Conservation (phyloP, 2,888 invertebrate genomes). For the Lepidocyrtinus sp. region DNA sequence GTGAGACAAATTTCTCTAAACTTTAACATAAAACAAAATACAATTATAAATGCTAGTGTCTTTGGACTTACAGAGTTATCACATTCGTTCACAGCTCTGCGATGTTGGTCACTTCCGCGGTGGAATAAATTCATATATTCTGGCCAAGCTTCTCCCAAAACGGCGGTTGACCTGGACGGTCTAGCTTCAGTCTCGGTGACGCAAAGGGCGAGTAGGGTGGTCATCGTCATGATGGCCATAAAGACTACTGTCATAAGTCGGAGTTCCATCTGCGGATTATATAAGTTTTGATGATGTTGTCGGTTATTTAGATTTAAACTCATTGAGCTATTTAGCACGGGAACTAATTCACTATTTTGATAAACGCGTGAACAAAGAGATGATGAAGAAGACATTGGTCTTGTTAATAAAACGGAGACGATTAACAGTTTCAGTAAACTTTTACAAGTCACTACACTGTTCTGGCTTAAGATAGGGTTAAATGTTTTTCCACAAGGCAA, state of each 20-base stretch:
- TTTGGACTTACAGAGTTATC: slow-evolving; percentile 50
- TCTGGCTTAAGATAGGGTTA: neutral
- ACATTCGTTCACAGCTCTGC: slow-evolving; percentile 52
- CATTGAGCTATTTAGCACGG: neutral
- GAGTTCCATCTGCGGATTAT: slow-evolving; percentile 52
- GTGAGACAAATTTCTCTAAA: too few relatives aligned
- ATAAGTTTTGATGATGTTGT: slow-evolving; percentile 29
- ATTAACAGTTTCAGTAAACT: neutral
- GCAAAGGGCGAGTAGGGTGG: slow-evolving; percentile 39
- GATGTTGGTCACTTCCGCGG: slow-evolving; percentile 27
- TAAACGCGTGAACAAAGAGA: neutral
- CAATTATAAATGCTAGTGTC: neutral
- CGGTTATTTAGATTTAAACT: neutral
- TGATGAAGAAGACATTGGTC: neutral
- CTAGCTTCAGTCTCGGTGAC: slow-evolving; percentile 50
- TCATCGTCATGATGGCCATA: slow-evolving; percentile 51
- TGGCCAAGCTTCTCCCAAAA: slow-evolving; percentile 25
- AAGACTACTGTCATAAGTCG: slow-evolving; percentile 44
- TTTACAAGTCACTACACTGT: neutral
- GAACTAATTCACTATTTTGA: neutral
- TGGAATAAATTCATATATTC: slow-evolving; percentile 29
- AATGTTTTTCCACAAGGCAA: neutral
- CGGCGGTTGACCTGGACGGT: slow-evolving; percentile 37
- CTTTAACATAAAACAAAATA: too few relatives aligned
- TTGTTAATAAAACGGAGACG: neutral